Base-by-base conservation (phyloP, 2,888 invertebrate species). In the Tetrapedia diversipes region DNA sequence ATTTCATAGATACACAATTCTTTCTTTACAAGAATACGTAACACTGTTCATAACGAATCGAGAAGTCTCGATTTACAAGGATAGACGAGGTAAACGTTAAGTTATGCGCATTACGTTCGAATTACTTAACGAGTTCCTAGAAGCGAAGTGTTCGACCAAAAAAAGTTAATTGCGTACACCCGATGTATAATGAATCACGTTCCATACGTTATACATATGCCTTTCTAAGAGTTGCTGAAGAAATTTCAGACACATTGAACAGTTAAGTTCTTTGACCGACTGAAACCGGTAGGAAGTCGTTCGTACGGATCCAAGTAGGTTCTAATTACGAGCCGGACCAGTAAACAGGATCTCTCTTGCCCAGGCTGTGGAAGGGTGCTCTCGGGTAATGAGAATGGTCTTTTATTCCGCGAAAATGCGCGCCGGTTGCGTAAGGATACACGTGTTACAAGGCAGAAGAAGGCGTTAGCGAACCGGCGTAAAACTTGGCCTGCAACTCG, bases 321-420 rank as follows among this genome's bases (percentile, higher is more conserved):
- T 78, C 43, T 73, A 79, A 79, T 79, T 79, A 79, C 64, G 60
- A 61, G 56, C 24, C 61, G 60, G 47, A 29, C 45, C 53, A 41
- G 39, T 59, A 57, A 56, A 72, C 71, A 59, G 56, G 77, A 54
- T 61, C 60, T n/a, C n/a, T n/a, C n/a, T 41, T 49, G 47, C 29
- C 34, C 68, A 39, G 51, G 19, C 54, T 45, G 53, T 49, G 54
- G 59, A 64, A 41, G 37, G 59, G 16, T 53, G 19, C n/a, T 22
- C 16, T 14, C 45, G 14, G 39, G 22, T 54, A 49, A 60, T 39
- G 61, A 39, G 56, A 49, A 41, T 10, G 24, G 32, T 11, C 37
- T 32, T 39, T 45, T 19, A 24, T 60, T 54, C n/a, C 39, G 8
- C n/a, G 54, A 54, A 47, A 41, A 56, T 47, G 24, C 32, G 4